Evolutionary conservation across 2,113 vertebrate genomes (phyloP).

Genomic region (Caretta caretta): DNA sequence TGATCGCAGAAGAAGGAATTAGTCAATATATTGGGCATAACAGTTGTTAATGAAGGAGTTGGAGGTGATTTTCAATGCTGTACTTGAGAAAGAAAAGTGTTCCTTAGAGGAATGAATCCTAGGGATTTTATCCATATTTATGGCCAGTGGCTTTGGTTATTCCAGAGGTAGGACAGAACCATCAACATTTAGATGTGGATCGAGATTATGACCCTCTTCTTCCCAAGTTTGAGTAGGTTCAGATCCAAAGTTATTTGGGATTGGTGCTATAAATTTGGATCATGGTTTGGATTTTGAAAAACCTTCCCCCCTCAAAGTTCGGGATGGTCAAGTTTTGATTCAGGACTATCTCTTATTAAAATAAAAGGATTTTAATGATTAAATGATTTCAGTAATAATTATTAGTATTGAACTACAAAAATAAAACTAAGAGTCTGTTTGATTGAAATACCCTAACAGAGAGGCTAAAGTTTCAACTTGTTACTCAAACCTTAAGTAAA

Average conservation of each 20-base stretch:
- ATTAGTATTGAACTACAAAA: not conserved
- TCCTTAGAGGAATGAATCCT: not conserved
- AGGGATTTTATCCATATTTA: not conserved
- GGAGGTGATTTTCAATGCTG: not conserved
- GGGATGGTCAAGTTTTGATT: not conserved
- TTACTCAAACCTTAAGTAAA: no score
- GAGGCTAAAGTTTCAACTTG: no score
- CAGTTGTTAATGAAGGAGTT: not conserved
- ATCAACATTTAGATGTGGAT: not conserved
- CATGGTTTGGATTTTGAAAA: not conserved
- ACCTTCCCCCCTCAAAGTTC: not conserved
- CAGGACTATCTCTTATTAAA: not conserved
- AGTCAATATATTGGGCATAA: rapidly evolving
- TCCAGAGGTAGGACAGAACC: not conserved
- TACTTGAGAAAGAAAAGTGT: not conserved
- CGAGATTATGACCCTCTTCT: not conserved
- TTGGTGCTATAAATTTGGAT: not conserved
- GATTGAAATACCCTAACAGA: no score
- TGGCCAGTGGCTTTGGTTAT: not conserved
- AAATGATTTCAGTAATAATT: not conserved
- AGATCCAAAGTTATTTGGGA: not conserved
- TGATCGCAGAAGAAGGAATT: not conserved
- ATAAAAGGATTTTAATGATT: not conserved
- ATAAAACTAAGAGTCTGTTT: not conserved
- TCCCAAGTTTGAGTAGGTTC: not conserved